phyloP scores from a whole-genome alignment of 2,797 vertebrate genomes.

The Typhlichthys subterraneus region DNA sequence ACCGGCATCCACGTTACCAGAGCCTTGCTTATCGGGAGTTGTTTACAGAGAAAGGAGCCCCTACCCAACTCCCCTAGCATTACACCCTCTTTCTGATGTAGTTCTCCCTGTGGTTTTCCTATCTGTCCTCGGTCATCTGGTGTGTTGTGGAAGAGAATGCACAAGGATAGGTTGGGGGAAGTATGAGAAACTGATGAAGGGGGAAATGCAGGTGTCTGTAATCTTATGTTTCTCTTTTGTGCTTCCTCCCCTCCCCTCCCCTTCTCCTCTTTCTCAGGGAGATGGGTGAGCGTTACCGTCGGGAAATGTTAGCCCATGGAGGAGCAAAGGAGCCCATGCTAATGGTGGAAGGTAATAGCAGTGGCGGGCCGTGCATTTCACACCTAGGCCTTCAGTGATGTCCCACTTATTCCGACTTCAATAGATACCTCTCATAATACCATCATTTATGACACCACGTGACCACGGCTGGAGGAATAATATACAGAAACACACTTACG shows the following conservation, averaged over 20 bases:
- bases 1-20: conserved; percentile 22
- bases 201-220: conserved; percentile 59
- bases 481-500: too few relatives aligned
- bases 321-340: conserved; percentile 92
- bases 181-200: conserved; percentile 11
- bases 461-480: too few relatives aligned
- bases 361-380: too few relatives aligned
- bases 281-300: conserved; percentile 93
- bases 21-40: conserved; percentile 28
- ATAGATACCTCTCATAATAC: too few relatives aligned
- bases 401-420: too few relatives aligned
- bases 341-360: conserved; percentile 91
- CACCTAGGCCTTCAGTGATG: too few relatives aligned
- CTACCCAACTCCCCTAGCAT: background rate
- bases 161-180: background rate
- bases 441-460: too few relatives aligned
- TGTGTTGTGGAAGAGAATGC: conserved; percentile 22
- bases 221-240: conserved; percentile 55
- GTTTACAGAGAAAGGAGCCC: conserved; percentile 33
- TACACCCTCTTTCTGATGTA: conserved; percentile 20
- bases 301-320: conserved; percentile 94
- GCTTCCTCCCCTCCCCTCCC: conserved; percentile 1
- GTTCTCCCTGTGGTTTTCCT: conserved; percentile 49
- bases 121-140: conserved; percentile 48
- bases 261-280: conserved; percentile 74